Evolutionary conservation across 2,797 vertebrate species (phyloP), one percentile per base, ranked within the genome.

Genomic region (Spinus pinus): DNA sequence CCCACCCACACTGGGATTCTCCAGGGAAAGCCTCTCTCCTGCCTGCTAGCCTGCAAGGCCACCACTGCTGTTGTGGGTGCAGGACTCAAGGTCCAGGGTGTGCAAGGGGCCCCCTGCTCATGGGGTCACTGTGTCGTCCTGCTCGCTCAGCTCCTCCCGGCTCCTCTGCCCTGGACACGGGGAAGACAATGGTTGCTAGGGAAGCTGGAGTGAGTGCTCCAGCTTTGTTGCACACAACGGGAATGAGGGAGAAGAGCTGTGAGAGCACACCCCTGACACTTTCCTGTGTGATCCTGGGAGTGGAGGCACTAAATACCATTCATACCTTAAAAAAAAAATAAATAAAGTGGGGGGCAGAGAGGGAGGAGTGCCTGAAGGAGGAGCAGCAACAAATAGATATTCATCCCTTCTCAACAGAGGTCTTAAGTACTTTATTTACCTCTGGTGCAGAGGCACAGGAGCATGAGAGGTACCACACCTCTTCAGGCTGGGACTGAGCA

Each of bases 401-500:
- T 88, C 54, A 60, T 25, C 41, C 57, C 60, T 81, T 72, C 70
- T 47, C 54, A 46, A n/a, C 21, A 27, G 14, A 70, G 30, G 18
- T 16, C 50, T 86, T 57, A 94, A 96, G 92, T 91, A 57, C 51
- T 95, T 96, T 93, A 93, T 97, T 95, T 95, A 94, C 88, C 79
- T 92, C 62, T 92, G 89, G 21, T 64, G 33, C 35, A 65, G 50
- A 90, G 49, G 20, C 44, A 47, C 14, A 49, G 71, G 57, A 82
- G 69, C 25, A 37, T 20, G 70, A 57, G 69, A 67, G 33, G n/a
- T 70, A 54, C 31, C 21, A 60, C 19, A 23, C 71, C 79, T 92
- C 79, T 92, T 74, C 73, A 95, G 94, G 39, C 81, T 58, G 50
- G 71, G 69, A 67, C 79, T 2, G 8, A 86, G 86, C 60, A 44